phyloP scores from a whole-genome alignment of 2,888 invertebrate species.

The Microctonus brassicae region DNA sequence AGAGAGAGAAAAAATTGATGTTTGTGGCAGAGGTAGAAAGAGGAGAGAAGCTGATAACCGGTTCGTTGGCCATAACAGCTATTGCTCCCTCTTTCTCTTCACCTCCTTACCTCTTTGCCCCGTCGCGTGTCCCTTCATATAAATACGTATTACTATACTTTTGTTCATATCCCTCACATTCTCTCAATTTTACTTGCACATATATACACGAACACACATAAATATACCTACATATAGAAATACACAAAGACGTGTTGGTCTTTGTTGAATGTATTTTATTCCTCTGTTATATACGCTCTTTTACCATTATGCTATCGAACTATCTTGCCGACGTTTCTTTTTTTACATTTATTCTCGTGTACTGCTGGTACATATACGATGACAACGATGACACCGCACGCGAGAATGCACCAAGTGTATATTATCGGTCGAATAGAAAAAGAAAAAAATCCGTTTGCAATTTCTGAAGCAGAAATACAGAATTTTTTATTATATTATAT shows the following conservation, averaged over 20 bases:
- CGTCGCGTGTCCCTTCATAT: slow-evolving; percentile 4
- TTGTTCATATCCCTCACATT: not conserved
- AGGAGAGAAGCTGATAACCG: slow-evolving; percentile 48
- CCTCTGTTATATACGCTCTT: not conserved
- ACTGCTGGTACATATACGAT: not conserved
- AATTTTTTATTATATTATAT: not conserved
- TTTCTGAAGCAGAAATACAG: not conserved
- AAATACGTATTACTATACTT: not conserved
- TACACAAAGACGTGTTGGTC: not conserved
- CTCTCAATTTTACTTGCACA: not conserved
- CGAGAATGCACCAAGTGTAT: slow-evolving; percentile 9
- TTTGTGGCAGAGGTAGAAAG: slow-evolving; percentile 36
- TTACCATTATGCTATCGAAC: not conserved
- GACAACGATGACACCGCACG: not conserved
- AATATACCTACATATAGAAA: not conserved
- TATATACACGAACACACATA: no score
- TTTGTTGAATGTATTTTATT: not conserved
- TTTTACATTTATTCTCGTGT: not conserved
- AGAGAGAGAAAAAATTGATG: slow-evolving; percentile 46
- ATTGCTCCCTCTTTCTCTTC: not conserved
- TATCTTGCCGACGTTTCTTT: not conserved
- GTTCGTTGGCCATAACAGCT: slow-evolving; percentile 46
- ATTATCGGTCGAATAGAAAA: not conserved
- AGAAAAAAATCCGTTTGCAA: slow-evolving; percentile 9
- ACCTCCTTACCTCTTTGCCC: not conserved